A percentile compares a stretch with the other conserved stretches of the same genome.
Evolutionary conservation across 2,888 invertebrate genomes (phyloP).

Genomic region (Abscondita cerata): DNA sequence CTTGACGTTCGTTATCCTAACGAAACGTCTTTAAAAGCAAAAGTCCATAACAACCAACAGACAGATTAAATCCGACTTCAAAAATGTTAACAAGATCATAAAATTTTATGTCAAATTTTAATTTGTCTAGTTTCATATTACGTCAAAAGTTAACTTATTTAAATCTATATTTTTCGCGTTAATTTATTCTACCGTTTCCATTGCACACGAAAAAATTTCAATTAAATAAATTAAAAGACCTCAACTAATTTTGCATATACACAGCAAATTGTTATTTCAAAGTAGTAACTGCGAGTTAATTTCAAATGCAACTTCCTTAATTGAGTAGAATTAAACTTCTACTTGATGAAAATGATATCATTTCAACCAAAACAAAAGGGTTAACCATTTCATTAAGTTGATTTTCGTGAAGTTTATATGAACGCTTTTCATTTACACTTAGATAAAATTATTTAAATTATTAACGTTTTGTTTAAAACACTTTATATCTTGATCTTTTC

Average conservation of each 20-base stretch:
- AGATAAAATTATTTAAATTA: constrained; percentile 28
- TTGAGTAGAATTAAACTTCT: constrained; percentile 24
- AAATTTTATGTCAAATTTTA: no score
- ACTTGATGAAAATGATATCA: constrained; percentile 27
- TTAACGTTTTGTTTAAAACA: not conserved
- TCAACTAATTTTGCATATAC: constrained; percentile 19
- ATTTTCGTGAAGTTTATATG: constrained; percentile 21
- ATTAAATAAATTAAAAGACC: constrained; percentile 13
- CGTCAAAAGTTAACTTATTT: no score
- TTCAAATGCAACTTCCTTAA: constrained; percentile 21
- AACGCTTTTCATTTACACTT: constrained; percentile 16
- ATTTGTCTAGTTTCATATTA: no score
- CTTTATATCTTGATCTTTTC: no score
- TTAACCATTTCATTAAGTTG: constrained; percentile 24
- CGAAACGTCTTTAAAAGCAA: no score
- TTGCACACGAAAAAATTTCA: no score
- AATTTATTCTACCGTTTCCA: no score
- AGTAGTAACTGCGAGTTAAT: constrained; percentile 21
- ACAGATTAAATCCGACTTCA: no score
- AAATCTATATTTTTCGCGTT: no score
- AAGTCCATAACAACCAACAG: no score
- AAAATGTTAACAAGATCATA: no score
- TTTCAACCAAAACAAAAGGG: constrained; percentile 21
- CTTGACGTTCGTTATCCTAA: no score
- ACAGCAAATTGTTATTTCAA: constrained; percentile 8